Evolutionary conservation across 2,113 vertebrate genomes (phyloP), one percentile per base, ranked within the genome.

Genomic region (Hydrochoerus hydrochaeris): DNA sequence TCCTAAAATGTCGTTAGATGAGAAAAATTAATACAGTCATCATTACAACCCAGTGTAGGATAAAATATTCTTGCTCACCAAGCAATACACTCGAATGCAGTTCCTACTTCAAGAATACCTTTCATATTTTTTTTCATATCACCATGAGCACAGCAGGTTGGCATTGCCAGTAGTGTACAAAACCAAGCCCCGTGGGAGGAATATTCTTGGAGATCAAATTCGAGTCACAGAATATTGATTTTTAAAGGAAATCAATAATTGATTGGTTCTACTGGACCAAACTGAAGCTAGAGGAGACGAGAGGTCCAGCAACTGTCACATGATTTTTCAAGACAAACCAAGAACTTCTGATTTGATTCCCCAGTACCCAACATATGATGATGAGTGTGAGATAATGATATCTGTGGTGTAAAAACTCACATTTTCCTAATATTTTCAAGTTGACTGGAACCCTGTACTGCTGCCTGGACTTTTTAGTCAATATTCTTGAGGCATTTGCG

Each of bases 401-500:
- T 9, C 52, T 41, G 58, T 84, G 75, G 58, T n/a, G 0, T 77
- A 73, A 95, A 94, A 86, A 38, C 32, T 87, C 49, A 82, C 35
- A 71, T 32, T 93, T 95, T 71, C 60, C 60, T 1, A 1, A 60
- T 14, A 86, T 44, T 91, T 80, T 41, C 3, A 30, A 32, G 52
- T 85, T 96, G 92, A 92, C 85, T 13, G 82, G 78, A 93, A 78
- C 54, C 2, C 20, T 28, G 8, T 11, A 49, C 35, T 38, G 28
- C 85, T 95, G 62, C 54, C 71, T 65, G 1, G 1, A 83, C 78
- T 96, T 95, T 60, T 85, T 60, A 95, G 82, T 88, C 90, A 92
- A 88, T 85, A 90, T 81, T n/a, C 26, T 71, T 26, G 57, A 89
- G 58, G 62, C 24, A n/a, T 13, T 57, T 54, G 58, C 38, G 11